phyloP scores from a whole-genome alignment of 2,113 vertebrate species.

The Psittacula cyanocephala region DNA sequence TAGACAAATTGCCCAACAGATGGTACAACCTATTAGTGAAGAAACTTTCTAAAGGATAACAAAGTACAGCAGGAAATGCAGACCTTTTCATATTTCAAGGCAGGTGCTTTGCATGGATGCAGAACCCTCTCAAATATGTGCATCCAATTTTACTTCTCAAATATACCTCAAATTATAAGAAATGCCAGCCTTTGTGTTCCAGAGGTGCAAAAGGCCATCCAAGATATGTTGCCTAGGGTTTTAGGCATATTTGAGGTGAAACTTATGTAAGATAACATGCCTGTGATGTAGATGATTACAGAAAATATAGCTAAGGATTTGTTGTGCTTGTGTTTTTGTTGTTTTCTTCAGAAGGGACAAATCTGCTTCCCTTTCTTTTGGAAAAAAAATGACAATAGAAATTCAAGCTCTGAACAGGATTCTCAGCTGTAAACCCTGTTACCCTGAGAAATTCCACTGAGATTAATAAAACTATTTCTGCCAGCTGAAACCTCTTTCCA shows the following conservation, averaged over 20 bases:
- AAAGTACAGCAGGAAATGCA: neutral
- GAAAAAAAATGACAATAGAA: neutral
- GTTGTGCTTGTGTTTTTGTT: neutral
- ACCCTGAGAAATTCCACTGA: neutral
- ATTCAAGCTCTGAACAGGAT: neutral
- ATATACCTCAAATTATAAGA: neutral
- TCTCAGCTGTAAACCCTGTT: neutral
- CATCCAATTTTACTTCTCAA: neutral
- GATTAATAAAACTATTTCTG: neutral
- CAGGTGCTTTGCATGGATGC: neutral
- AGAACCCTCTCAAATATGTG: neutral
- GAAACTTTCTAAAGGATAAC: constrained; percentile 29
- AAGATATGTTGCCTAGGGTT: neutral
- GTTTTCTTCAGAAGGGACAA: neutral
- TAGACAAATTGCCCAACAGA: constrained; percentile 53
- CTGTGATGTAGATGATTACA: neutral
- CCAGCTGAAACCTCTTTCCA: neutral
- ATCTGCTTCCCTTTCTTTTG: neutral
- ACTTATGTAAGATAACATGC: neutral
- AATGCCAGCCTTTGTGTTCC: neutral
- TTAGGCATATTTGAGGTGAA: neutral
- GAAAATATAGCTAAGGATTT: neutral
- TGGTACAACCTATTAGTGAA: constrained; percentile 29
- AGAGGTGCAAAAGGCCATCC: neutral
- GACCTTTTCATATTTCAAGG: neutral